Conservation (phyloP, 2,113 vertebrate species). For the Scopus umbretta region DNA sequence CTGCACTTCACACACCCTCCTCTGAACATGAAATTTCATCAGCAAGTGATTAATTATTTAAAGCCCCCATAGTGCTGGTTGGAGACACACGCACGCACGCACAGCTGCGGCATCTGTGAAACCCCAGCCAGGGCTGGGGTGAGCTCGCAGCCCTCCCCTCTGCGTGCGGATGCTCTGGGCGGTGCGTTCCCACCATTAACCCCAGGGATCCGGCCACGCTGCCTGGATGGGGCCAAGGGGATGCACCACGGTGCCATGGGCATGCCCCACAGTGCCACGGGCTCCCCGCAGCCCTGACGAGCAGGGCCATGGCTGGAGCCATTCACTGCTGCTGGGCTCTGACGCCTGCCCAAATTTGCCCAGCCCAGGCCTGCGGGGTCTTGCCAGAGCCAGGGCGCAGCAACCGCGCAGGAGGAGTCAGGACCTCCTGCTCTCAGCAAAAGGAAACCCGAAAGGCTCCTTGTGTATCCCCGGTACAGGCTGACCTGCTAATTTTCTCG, state of each 20-base stretch:
- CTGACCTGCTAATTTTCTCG: neutral
- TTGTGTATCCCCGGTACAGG: neutral
- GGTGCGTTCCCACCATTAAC: fast-evolving
- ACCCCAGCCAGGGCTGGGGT: neutral
- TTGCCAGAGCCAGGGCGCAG: neutral
- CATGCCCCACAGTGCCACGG: fast-evolving
- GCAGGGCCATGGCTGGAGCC: neutral
- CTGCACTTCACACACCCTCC: neutral
- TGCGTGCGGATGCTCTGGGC: fast-evolving
- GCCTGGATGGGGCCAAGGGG: neutral
- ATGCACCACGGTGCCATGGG: fast-evolving
- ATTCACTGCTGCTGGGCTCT: neutral
- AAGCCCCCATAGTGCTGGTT: neutral
- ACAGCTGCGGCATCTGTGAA: neutral
- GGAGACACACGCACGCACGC: fast-evolving
- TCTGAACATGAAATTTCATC: constrained; percentile 24
- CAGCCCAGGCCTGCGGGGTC: neutral
- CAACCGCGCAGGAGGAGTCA: neutral
- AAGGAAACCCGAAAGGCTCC: neutral
- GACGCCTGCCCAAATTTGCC: fast-evolving
- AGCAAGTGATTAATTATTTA: neutral
- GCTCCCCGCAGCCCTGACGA: neutral
- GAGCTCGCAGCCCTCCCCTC: neutral
- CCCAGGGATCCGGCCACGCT: fast-evolving
- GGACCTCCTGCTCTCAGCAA: neutral